Evolutionary conservation across 2,888 invertebrate species (phyloP), one percentile per base, ranked within the genome.

Genomic region (Tenthredo mesomela): DNA sequence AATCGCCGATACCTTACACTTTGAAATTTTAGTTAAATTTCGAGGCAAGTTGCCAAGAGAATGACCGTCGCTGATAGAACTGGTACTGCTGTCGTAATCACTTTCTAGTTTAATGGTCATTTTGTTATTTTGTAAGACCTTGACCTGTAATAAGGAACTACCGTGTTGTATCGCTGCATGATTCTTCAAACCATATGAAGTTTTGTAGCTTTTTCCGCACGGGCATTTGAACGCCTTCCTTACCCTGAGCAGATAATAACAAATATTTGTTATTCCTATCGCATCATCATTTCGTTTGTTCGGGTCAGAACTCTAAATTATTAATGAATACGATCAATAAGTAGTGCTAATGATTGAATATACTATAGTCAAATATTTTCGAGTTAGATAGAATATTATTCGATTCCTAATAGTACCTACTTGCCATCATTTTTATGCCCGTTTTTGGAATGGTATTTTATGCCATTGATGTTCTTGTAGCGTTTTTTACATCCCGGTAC

Each of bases 401-500:
- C n/a, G n/a, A n/a, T 40, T 77, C 12, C 9, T 5, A 29, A 29
- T 61, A 80, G 37, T 85, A 95, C 96, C 95, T 92, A 97, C 97
- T 96, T 97, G 93, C 96, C 96, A 90, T 97, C 97, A 93, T 97
- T 97, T 93, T 97, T 97, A 93, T 98, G 97, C 10, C 97, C 97
- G 93, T 97, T 97, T 93, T 97, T 97, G 70, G 97, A 97, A 93
- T 98, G 97, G 93, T 98, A 97, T 92, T 97, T 97, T 91, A 97
- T 97, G 85, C 97, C 97, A 93, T 97, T 97, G 85, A 97, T 96
- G 92, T 97, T 98, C 93, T 97, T 97, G 94, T 98, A 98, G 67
- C 97, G 95, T 92, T 98, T 98, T 93, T 97, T 96, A 94, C 97
- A 98, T 75, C 97, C 97, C 80, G 97, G 97, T 86, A 97, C 96